phyloP scores from a whole-genome alignment of 2,888 invertebrate genomes.

The Cheilosia grossa region DNA sequence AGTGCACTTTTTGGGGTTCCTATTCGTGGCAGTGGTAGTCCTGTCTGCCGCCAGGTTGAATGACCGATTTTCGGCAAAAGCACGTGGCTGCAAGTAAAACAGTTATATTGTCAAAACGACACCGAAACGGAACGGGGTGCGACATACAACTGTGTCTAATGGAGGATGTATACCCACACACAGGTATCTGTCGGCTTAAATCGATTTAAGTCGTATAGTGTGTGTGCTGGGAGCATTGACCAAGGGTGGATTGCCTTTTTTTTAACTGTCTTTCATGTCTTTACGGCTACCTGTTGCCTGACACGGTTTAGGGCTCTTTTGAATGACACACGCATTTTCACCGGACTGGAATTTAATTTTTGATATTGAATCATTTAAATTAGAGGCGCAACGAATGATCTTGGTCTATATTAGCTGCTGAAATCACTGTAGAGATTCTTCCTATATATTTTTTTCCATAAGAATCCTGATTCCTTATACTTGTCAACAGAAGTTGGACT shows the following conservation, averaged over 20 bases:
- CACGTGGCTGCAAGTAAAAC: constrained; percentile 62
- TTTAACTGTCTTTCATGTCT: neutral
- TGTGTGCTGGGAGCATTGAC: constrained; percentile 17
- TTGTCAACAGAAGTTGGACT: too few species aligned
- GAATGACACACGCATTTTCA: neutral
- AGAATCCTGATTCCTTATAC: too few species aligned
- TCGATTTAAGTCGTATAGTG: neutral
- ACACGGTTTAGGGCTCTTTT: neutral
- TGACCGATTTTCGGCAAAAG: constrained; percentile 69
- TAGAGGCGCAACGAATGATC: too few species aligned
- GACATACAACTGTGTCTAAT: neutral
- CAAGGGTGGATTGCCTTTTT: neutral
- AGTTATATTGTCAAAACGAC: constrained; percentile 44
- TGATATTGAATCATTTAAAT: too few species aligned
- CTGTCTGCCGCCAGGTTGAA: constrained; percentile 63
- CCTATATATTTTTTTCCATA: too few species aligned
- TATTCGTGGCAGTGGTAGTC: constrained; percentile 16
- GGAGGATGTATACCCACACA: neutral
- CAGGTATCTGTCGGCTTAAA: neutral
- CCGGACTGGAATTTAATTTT: too few species aligned
- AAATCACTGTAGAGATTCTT: too few species aligned
- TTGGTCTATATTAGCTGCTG: too few species aligned
- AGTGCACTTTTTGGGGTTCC: constrained; percentile 72
- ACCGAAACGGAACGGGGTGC: constrained; percentile 19
- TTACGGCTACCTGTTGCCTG: neutral